Evolutionary conservation across 2,797 vertebrate species (phyloP), one percentile per base, ranked within the genome.

Genomic region (Neopelma chrysocephalum): DNA sequence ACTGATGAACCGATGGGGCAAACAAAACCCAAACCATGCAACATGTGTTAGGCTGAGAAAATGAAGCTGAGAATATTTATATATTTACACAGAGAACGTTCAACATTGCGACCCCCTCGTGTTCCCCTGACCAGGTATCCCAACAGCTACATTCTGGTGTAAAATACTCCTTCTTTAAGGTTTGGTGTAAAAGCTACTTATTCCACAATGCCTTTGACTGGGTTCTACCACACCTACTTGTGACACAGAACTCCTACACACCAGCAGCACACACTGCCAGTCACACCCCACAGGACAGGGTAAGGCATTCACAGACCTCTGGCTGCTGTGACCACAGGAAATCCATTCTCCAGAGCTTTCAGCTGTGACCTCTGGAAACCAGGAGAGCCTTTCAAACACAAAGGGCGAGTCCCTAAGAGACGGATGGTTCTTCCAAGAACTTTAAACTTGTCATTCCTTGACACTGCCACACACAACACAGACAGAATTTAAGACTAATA

Each of bases 1-100:
- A 89, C 61, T 18, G n/a, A 92, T 68, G 79, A 56, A 56, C 81
- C 6, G 27, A 92, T 38, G 94, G 94, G 81, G 81, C 81, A 95
- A 94, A 93, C 22, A 65, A 89, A 78, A 81, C 42, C 66, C 61
- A 70, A 95, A 95, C 57, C 94, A 96, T 96, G 96, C 95, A 97
- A 97, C 72, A 54, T 42, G 62, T 85, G 79, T 92, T 94, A 89
- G 70, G 86, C 51, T 60, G 82, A 87, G 29, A 90, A 94, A 96
- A 94, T 83, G 40, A 80, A 82, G 89, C 76, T 75, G 82, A 88
- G 73, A 85, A 68, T 96, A 96, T 95, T 95, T 96, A 94, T 95
- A 94, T 95, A 96, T 94, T 95, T 96, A 97, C 95, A 95, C 32
- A 94, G 81, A 94, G 65, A 94, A 95, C 4, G 8, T 83, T 93